Base-by-base conservation (phyloP, 1,140 invertebrate species). In the Microplitis mediator region DNA sequence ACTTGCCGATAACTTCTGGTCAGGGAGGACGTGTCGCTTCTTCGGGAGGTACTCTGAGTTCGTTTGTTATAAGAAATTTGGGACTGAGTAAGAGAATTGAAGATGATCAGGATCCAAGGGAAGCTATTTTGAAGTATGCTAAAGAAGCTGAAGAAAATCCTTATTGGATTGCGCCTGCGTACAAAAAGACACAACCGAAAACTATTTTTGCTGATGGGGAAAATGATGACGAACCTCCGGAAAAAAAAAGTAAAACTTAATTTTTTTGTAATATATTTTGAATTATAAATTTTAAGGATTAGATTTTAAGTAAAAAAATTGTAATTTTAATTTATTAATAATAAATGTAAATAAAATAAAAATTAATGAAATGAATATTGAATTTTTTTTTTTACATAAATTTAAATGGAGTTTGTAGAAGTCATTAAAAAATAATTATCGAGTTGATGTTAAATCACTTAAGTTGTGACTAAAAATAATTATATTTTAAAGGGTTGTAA, bases 61-160 rank as follows among this genome's bases (percentile, higher is more conserved):
- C 97, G 0, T 99, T 97, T 86, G 97, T 99, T 31, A 98, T 98
- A 60, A 90, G 97, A 69, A 97, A 98, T 84, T 88, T 99, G 31
- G 98, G 97, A 0, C 86, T 97, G 2, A 95, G 94, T 76, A 99
- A 99, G 81, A 90, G 95, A 69, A 94, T 98, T 16, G 93, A 98
- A 76, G 96, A 98, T 80, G 97, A 98, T 86, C 95, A 98, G 79
- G 97, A 99, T 90, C 97, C 98, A 0, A 90, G 98, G 67, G 96
- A 97, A 80, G 97, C 97, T 4, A 98, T 99, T 79, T 88, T 99
- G n/a, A 94, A 96, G 75, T 98, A 94, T 88, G 98, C 98, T 0
- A 97, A 99, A 84, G 97, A 97, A 35, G 98, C 98, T 0, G 97
- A 91, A 63, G 95, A 98, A 83, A 97, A 99, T 90, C 98, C 98